A percentile compares a stretch with the other conserved stretches of the same genome.
These are phyloP conservation scores for Aldabrachelys gigantea DNA, from an alignment of 2,113 vertebrate genomes.

Conservation along the genomic window DNA sequence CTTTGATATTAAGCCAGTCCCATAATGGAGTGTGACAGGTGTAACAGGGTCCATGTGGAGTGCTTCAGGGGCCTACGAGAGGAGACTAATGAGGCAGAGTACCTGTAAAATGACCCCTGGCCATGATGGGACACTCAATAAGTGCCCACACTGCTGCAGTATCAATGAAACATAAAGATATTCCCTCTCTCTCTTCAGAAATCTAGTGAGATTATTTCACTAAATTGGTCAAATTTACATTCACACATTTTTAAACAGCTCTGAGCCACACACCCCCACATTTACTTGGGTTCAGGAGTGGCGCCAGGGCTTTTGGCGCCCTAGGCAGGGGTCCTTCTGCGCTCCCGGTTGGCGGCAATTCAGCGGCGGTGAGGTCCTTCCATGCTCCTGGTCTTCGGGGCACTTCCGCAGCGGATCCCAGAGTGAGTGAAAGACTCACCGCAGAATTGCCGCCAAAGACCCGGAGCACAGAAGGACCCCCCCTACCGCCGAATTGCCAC, in stretches of 20 bases:
- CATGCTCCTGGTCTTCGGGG: no score
- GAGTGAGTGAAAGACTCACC: no score
- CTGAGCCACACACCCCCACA: not conserved
- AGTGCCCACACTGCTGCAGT: not conserved
- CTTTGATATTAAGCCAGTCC: not conserved
- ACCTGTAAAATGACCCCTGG: not conserved
- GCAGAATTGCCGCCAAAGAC: no score
- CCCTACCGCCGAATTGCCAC: no score
- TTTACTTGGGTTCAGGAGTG: not conserved
- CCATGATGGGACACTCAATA: not conserved
- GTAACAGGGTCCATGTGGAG: not conserved
- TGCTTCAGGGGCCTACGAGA: not conserved
- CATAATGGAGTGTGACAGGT: not conserved
- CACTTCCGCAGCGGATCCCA: no score
- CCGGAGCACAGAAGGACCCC: no score
- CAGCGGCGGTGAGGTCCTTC: no score
- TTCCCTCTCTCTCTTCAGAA: not conserved
- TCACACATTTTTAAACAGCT: not conserved
- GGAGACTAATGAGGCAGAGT: not conserved
- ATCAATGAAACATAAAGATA: not conserved
- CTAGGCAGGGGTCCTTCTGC: no score
- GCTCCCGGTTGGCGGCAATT: no score
- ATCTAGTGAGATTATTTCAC: not conserved
- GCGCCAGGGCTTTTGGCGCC: no score
- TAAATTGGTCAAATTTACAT: not conserved